A percentile compares a stretch with the other conserved stretches of the same genome.
Evolutionary conservation across 1,140 invertebrate species (phyloP).

Genomic region (Macrosteles quadrilineatus): DNA sequence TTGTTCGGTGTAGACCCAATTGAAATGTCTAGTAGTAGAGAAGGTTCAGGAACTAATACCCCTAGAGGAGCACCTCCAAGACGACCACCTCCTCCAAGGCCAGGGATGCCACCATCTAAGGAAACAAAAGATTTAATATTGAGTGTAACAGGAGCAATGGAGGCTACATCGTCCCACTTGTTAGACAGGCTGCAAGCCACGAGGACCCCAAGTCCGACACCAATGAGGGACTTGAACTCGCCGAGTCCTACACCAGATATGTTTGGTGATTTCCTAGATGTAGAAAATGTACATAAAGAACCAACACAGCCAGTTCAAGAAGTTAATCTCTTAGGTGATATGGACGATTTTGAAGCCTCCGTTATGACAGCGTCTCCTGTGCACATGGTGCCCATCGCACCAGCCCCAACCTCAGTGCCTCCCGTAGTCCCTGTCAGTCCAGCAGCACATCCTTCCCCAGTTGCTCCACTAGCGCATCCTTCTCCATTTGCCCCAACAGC

Average conservation of each 20-base stretch:
- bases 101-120: constrained; percentile 61
- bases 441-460: constrained; percentile 29
- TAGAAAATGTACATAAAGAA: constrained; percentile 47
- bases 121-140: constrained; percentile 84
- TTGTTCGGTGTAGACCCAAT: constrained; percentile 22
- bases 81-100: constrained; percentile 55
- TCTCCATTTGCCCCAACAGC: constrained; percentile 38
- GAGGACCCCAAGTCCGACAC: constrained; percentile 77
- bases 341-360: constrained; percentile 41
- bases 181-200: constrained; percentile 79
- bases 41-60: constrained; percentile 30
- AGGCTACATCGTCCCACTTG: constrained; percentile 81
- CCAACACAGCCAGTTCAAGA: constrained; percentile 41
- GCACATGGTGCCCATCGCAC: neutral
- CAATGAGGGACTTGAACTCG: constrained; percentile 74
- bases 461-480: neutral
- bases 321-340: constrained; percentile 42
- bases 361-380: neutral
- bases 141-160: constrained; percentile 84
- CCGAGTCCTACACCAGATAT: constrained; percentile 80
- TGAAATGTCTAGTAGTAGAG: neutral
- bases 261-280: constrained; percentile 66
- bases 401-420: constrained; percentile 13
- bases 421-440: constrained; percentile 16
- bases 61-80: constrained; percentile 44